Evolutionary conservation across 2,113 vertebrate species (phyloP).

Genomic region (Esox niger): DNA sequence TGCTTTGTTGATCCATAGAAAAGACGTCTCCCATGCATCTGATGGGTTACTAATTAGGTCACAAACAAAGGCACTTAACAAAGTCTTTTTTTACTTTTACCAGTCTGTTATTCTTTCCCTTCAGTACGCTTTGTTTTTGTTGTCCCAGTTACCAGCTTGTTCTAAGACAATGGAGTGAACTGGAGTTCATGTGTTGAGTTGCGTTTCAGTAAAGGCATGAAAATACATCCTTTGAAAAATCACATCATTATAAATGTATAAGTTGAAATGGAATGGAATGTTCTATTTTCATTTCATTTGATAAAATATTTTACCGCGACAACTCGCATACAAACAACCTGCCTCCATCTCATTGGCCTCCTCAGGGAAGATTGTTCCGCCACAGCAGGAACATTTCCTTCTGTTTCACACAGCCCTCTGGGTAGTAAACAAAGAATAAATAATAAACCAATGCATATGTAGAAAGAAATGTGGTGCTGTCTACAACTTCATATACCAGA

Average conservation of each 20-base stretch:
- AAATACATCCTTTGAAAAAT: not conserved
- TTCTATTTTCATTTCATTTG: not conserved
- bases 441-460: not conserved
- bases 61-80: not conserved
- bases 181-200: not conserved
- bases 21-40: not conserved
- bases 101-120: too few relatives aligned
- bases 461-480: not conserved
- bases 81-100: too few relatives aligned
- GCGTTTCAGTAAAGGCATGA: not conserved
- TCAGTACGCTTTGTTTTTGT: too few relatives aligned
- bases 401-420: not conserved
- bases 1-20: not conserved
- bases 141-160: too few relatives aligned
- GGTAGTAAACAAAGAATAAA: not conserved
- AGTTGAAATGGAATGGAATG: not conserved
- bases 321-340: constrained; percentile 5
- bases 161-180: too few relatives aligned
- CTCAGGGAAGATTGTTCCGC: constrained; percentile 17
- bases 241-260: not conserved
- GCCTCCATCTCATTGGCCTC: constrained; percentile 17
- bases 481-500: not conserved
- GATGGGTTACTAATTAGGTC: too few relatives aligned
- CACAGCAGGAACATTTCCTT: constrained; percentile 17
- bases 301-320: not conserved